Evolutionary conservation across 2,113 vertebrate species (phyloP).

Genomic region (Cebidichthys violaceus): DNA sequence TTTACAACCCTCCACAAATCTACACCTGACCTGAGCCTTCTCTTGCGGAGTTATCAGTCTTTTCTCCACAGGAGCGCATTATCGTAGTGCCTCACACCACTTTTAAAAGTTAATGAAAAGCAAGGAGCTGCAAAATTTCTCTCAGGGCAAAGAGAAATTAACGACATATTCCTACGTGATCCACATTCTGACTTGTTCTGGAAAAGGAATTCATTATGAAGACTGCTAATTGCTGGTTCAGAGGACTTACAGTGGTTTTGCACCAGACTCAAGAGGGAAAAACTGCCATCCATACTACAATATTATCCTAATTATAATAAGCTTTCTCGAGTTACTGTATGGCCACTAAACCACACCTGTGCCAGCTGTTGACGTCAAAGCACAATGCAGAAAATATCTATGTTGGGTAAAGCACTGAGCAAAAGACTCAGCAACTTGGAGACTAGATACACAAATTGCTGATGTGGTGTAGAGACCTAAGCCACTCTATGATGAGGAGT

Average conservation of each 20-base stretch:
- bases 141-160: slow-evolving; percentile 58
- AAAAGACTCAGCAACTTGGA: slow-evolving; percentile 69
- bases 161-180: slow-evolving; percentile 45
- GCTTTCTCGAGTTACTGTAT: neutral
- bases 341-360: slow-evolving; percentile 49
- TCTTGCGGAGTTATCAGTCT: slow-evolving; percentile 45
- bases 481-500: slow-evolving; percentile 21
- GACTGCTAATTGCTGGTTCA: slow-evolving; percentile 48
- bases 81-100: slow-evolving; percentile 43
- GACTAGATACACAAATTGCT: slow-evolving; percentile 49
- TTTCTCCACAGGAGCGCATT: slow-evolving; percentile 31
- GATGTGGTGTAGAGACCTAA: slow-evolving; percentile 53
- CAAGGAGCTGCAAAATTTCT: slow-evolving; percentile 52
- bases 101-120: slow-evolving; percentile 73
- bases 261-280: slow-evolving; percentile 5
- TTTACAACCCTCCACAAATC: slow-evolving; percentile 72
- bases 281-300: neutral
- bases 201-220: slow-evolving; percentile 59
- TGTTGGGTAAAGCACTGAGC: slow-evolving; percentile 17
- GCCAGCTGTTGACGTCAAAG: slow-evolving; percentile 50
- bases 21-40: slow-evolving; percentile 44
- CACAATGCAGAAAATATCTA: slow-evolving; percentile 38
- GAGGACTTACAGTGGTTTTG: slow-evolving; percentile 9
- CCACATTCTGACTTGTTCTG: slow-evolving; percentile 52
- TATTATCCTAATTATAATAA: slow-evolving; percentile 1